A percentile compares a stretch with the other conserved stretches of the same genome.
Evolutionary conservation across 2,797 vertebrate species (phyloP).

Genomic region (Leucoraja ocellata): DNA sequence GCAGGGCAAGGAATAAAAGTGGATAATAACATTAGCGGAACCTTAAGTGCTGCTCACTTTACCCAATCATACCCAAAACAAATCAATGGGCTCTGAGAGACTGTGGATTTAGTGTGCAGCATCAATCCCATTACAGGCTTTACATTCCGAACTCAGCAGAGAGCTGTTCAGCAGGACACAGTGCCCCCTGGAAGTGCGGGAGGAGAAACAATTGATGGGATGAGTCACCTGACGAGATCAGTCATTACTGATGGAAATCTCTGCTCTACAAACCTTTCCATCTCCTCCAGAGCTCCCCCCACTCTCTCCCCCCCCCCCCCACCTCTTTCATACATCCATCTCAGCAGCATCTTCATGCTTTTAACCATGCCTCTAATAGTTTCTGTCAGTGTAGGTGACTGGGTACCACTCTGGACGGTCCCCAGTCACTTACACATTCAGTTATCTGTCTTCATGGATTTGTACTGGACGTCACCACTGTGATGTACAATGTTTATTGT

Average conservation of each 20-base stretch:
- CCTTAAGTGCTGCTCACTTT: slow-evolving; percentile 37
- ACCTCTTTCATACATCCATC: background rate
- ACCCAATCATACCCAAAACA: slow-evolving; percentile 37
- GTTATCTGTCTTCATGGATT: slow-evolving; percentile 77
- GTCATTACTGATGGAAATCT: slow-evolving; percentile 36
- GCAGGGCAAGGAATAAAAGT: slow-evolving; percentile 27
- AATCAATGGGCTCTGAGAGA: slow-evolving; percentile 33
- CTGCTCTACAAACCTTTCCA: background rate
- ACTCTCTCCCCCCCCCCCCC: background rate
- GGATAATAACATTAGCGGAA: slow-evolving; percentile 36
- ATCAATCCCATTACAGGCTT: slow-evolving; percentile 30
- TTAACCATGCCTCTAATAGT: slow-evolving; percentile 35
- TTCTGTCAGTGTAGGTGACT: slow-evolving; percentile 67
- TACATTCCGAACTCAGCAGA: slow-evolving; percentile 18
- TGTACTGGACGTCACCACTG: slow-evolving; percentile 66
- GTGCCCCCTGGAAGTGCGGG: slow-evolving; percentile 34
- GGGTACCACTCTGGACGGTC: slow-evolving; percentile 63
- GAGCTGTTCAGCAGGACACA: background rate
- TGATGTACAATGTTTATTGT: slow-evolving; percentile 70
- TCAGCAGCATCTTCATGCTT: slow-evolving; percentile 36
- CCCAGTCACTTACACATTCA: slow-evolving; percentile 68
- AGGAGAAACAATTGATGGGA: slow-evolving; percentile 20
- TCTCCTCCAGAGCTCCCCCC: background rate
- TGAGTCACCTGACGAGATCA: slow-evolving; percentile 28
- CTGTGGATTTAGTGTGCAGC: slow-evolving; percentile 26